Base-by-base conservation (phyloP, 2,113 vertebrate species). In the Cinclus mexicanus region DNA sequence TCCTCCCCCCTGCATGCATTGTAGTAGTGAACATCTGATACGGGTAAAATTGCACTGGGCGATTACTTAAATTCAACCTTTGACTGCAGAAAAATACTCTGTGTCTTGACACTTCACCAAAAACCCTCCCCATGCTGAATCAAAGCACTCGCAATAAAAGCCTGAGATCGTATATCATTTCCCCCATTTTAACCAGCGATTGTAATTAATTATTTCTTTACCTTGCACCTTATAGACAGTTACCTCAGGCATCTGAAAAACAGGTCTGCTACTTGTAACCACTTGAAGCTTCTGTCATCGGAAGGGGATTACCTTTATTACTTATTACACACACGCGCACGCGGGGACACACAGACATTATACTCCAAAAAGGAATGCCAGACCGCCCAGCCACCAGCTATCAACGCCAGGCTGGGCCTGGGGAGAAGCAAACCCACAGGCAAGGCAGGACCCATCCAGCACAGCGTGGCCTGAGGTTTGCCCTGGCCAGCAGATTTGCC, bases 201-300 rank as follows among this genome's bases (percentile, higher is more conserved):
- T 53, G 53, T 77, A 94, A 94, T 77, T 89, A 95, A 96, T 97
- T 89, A 91, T 89, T 90, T 83, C 88, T 96, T 96, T 96, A 78
- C 87, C 95, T 97, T 91, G 25, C 93, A 89, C 77, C 61, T 86
- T 94, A 93, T 12, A 59, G 63, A 42, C 80, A 85, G 86, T 76
- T 53, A 96, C 78, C 70, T 89, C 88, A 83, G 93, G 86, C 64
- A 92, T 72, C 83, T 68, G 49, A 96, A 89, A 91, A 87, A 63
- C 78, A 90, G 89, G 80, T 80, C 86, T 95, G 77, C 70, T 96
- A 89, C 96, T 97, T 95, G 95, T 96, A 97, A 97, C 94, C 92
- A 97, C 96, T 98, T 97, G 98, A 98, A 97, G 96, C 89, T 95
- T 93, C 80, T 97, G 91, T 97, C 96, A 95, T 96, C 97, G 4